phyloP scores from a whole-genome alignment of 1,140 invertebrate genomes.

The Luehdorfia chinensis region DNA sequence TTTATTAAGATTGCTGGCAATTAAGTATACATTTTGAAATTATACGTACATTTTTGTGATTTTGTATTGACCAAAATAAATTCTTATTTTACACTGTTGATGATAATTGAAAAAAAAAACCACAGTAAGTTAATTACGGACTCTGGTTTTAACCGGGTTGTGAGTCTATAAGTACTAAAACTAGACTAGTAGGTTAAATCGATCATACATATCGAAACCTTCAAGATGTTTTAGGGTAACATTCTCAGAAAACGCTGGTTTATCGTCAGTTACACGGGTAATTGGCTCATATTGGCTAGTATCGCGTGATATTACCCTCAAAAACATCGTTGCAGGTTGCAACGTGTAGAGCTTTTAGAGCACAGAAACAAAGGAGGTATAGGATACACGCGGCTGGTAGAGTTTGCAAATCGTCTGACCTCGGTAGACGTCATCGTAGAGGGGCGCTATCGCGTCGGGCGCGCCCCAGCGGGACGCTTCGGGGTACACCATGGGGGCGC shows the following conservation, averaged over 20 bases:
- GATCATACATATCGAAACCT: not conserved
- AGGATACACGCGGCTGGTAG: conserved; percentile 36
- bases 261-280: too few species aligned
- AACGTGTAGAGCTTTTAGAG: conserved; percentile 14
- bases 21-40: not conserved
- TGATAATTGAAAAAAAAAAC: not conserved
- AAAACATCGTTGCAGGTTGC: conserved; percentile 14
- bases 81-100: not conserved
- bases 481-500: conserved; percentile 65
- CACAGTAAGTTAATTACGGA: not conserved
- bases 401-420: conserved; percentile 59
- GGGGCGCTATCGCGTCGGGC: conserved; percentile 69
- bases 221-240: not conserved
- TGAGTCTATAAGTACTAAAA: not conserved
- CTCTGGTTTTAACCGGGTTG: not conserved
- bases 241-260: too few species aligned
- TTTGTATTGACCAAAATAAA: not conserved
- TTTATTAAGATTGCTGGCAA: not conserved
- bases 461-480: conserved; percentile 69
- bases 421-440: conserved; percentile 74
- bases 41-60: not conserved
- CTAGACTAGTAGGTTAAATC: not conserved
- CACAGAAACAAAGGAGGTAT: conserved; percentile 56
- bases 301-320: conserved; percentile 10
- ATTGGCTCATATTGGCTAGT: too few species aligned